These are phyloP conservation scores for Pantherophis alleghaniensis DNA, from an alignment of 2,797 vertebrate genomes.

Conservation along the genomic window DNA sequence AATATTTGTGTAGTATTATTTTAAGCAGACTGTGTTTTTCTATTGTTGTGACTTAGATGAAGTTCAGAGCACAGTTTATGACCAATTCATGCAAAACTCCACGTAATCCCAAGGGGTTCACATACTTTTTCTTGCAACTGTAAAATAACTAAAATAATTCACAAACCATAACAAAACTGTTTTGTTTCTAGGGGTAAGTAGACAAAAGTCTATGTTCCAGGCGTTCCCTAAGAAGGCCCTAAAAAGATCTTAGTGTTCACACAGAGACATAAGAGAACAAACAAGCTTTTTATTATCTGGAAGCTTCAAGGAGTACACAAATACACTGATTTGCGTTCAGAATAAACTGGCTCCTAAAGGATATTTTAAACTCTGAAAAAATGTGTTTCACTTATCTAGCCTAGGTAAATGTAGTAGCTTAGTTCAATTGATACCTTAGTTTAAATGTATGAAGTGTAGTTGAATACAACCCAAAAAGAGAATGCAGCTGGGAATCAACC, in stretches of 20 bases:
- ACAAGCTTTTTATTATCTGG: background rate
- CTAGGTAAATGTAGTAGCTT: background rate
- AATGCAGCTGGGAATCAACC: background rate
- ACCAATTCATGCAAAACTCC: no score
- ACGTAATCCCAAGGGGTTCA: no score
- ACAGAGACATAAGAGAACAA: background rate
- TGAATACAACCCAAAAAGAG: background rate
- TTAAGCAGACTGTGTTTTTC: no score
- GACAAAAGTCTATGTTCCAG: background rate
- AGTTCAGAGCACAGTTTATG: no score
- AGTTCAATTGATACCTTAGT: background rate
- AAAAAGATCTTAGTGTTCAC: background rate
- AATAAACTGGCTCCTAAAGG: background rate
- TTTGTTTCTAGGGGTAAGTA: background rate
- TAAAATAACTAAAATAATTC: background rate
- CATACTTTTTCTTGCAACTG: no score
- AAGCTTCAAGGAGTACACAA: background rate
- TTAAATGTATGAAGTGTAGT: background rate
- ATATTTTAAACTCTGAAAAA: background rate
- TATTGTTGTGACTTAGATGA: no score
- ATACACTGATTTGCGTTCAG: background rate
- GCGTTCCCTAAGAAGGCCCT: background rate
- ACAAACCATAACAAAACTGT: background rate
- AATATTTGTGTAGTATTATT: no score
- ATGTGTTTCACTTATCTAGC: background rate